These are phyloP conservation scores for Tachina lurida DNA, from an alignment of 2,888 invertebrate species.

Conservation along the genomic window DNA sequence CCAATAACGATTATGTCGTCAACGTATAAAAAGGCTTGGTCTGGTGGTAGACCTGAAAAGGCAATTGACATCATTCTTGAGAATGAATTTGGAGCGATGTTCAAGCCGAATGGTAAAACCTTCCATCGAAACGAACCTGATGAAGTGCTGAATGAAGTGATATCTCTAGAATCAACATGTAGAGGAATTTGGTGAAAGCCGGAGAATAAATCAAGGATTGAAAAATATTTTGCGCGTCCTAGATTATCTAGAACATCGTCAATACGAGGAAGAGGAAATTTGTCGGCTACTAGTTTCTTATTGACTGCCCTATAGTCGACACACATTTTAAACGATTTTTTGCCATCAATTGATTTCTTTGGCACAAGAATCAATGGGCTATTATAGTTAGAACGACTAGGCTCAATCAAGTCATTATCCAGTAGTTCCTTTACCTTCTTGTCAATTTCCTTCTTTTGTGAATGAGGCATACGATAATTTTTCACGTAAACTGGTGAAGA, in stretches of 20 bases:
- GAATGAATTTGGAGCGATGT: too few relatives aligned
- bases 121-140: constrained; percentile 9
- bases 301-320: neutral
- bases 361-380: constrained; percentile 6
- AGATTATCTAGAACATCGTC: constrained; percentile 1
- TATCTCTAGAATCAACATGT: neutral
- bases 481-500: neutral
- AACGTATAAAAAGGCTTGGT: too few relatives aligned
- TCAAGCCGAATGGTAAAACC: too few relatives aligned
- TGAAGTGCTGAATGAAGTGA: neutral
- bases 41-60: too few relatives aligned
- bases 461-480: neutral
- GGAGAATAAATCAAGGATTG: neutral
- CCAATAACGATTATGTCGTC: too few relatives aligned
- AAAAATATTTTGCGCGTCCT: neutral
- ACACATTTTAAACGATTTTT: neutral
- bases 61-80: too few relatives aligned
- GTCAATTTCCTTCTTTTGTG: neutral
- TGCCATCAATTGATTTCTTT: neutral
- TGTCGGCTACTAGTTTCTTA: neutral
- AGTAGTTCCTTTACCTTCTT: neutral
- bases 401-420: neutral
- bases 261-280: neutral
- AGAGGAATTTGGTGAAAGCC: neutral
- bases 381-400: neutral